These are phyloP conservation scores for Myathropa florea DNA, from an alignment of 2,888 invertebrate genomes.

Conservation along the genomic window DNA sequence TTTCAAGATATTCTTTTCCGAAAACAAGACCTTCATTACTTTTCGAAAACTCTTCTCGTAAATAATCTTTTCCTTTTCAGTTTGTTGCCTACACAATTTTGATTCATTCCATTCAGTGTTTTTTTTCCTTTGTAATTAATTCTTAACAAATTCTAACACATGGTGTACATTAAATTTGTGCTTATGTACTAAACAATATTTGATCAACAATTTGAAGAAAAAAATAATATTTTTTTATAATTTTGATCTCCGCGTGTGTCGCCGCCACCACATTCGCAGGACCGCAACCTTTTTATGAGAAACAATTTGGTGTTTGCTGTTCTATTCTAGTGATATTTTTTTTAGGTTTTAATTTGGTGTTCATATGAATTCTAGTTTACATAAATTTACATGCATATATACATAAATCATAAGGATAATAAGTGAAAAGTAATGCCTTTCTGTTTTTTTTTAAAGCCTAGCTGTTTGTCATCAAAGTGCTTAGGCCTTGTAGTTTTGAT, in stretches of 20 bases:
- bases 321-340: not conserved
- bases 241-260: constrained; percentile 6
- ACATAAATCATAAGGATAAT: not conserved
- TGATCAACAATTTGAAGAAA: not conserved
- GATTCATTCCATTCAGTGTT: not conserved
- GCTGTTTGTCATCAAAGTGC: too few species aligned
- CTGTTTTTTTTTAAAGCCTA: not conserved
- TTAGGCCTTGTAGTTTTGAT: too few species aligned
- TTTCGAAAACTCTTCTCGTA: not conserved
- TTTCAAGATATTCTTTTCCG: too few species aligned
- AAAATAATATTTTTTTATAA: not conserved
- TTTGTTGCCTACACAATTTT: not conserved
- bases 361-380: not conserved
- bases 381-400: not conserved
- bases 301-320: not conserved
- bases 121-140: not conserved
- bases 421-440: not conserved
- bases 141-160: not conserved
- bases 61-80: not conserved
- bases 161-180: not conserved
- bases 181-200: not conserved
- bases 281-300: not conserved
- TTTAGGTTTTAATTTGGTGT: not conserved
- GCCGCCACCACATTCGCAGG: constrained; percentile 57
- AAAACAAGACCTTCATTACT: not conserved